Conservation (phyloP, 2,888 invertebrate genomes). For the Morpho deidamia region DNA sequence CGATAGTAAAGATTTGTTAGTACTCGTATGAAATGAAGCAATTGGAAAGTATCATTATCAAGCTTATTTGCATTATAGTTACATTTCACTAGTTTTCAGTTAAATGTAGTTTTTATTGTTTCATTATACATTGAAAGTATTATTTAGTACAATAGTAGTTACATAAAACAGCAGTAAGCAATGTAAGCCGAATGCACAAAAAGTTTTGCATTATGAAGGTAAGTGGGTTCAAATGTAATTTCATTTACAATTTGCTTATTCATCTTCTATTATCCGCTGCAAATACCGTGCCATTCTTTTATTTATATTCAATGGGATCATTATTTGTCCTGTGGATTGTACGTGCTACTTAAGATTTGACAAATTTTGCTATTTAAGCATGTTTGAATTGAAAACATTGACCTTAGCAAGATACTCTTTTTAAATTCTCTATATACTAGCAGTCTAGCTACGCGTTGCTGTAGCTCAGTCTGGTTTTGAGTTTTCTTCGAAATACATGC, state of each 20-base stretch:
- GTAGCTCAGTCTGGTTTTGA: too few species aligned
- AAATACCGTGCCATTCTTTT: slow-evolving; percentile 5
- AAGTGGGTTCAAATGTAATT: slow-evolving; percentile 5
- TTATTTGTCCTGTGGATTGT: background rate
- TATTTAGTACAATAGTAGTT: background rate
- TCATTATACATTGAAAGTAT: background rate
- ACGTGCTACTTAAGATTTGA: too few species aligned
- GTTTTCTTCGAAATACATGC: too few species aligned
- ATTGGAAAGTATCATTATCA: slow-evolving; percentile 15
- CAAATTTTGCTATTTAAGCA: too few species aligned
- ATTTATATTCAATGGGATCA: slow-evolving; percentile 1
- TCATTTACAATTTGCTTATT: slow-evolving; percentile 7
- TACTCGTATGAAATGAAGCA: slow-evolving; percentile 9
- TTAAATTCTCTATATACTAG: too few species aligned
- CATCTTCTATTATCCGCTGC: slow-evolving; percentile 9
- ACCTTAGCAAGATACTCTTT: too few species aligned
- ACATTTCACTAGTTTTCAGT: background rate
- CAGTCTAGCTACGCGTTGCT: too few species aligned
- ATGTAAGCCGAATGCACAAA: background rate
- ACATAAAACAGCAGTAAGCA: background rate
- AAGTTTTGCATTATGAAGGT: background rate
- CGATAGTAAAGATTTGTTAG: slow-evolving; percentile 2
- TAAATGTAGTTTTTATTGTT: background rate
- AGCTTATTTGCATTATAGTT: slow-evolving; percentile 14
- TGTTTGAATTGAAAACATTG: too few species aligned